phyloP scores from a whole-genome alignment of 2,113 vertebrate species.

The Puffinus mauretanicus region DNA sequence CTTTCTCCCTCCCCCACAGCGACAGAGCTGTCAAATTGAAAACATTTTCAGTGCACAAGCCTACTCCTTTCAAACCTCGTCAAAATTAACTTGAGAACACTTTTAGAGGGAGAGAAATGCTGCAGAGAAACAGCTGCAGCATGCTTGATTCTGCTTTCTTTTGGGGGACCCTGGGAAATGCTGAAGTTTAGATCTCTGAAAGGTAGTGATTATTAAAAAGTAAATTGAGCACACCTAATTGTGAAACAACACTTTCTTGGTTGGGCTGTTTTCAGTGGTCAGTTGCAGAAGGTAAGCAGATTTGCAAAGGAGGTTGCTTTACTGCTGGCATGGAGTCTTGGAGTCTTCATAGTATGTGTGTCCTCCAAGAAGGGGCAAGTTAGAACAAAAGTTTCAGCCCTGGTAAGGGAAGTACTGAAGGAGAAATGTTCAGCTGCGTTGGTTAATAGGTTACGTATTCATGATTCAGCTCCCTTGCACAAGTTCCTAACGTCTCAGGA shows the following conservation, averaged over 20 bases:
- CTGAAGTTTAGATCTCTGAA: not conserved
- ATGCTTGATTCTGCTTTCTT: not conserved
- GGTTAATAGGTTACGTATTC: not conserved
- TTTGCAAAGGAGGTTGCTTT: not conserved
- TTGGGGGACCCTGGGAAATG: not conserved
- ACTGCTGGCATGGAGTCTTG: not conserved
- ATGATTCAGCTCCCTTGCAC: not conserved
- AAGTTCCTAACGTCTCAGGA: not conserved
- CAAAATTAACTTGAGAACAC: slow-evolving; percentile 61
- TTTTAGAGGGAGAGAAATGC: slow-evolving; percentile 25
- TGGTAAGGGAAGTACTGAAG: not conserved
- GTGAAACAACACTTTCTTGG: not conserved
- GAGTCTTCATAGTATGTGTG: not conserved
- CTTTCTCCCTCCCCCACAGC: slow-evolving; percentile 59
- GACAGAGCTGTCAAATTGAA: slow-evolving; percentile 66
- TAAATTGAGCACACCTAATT: not conserved
- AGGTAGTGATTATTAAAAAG: not conserved
- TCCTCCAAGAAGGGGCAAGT: not conserved
- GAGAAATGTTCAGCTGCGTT: accelerated
- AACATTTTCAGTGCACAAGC: slow-evolving; percentile 45
- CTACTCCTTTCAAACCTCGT: slow-evolving; percentile 60
- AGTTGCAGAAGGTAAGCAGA: not conserved
- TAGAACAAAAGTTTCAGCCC: not conserved
- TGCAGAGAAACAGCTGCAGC: slow-evolving; percentile 51
- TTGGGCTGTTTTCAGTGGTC: not conserved